Percentiles rank a stretch among this genome's conserved stretches.
Evolutionary conservation across 2,113 vertebrate genomes (phyloP).

Genomic region (Lophochroa leadbeateri): DNA sequence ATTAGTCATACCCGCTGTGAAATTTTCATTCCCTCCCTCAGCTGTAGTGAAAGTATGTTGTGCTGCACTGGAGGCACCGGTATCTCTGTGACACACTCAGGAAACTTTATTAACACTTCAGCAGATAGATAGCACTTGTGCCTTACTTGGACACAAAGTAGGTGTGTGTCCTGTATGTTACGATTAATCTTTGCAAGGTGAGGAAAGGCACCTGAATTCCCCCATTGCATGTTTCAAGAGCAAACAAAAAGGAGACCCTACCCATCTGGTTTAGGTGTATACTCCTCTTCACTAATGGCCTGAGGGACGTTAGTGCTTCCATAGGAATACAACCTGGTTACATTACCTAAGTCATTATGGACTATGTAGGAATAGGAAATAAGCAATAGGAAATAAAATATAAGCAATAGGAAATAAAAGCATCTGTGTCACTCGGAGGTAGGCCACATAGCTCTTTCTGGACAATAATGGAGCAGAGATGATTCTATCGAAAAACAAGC

Average conservation of each 20-base stretch:
- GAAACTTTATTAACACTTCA: not conserved
- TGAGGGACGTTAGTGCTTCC: not conserved
- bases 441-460: not conserved
- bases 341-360: not conserved
- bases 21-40: constrained; percentile 2
- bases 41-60: not conserved
- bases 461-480: not conserved
- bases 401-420: not conserved
- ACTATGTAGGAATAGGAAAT: not conserved
- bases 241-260: not conserved
- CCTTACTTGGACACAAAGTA: not conserved
- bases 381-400: not conserved
- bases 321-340: not conserved
- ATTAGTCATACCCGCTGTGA: not conserved
- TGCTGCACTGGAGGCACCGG: not conserved
- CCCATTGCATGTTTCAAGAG: not conserved
- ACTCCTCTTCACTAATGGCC: not conserved
- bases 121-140: not conserved
- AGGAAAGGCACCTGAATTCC: not conserved
- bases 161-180: not conserved
- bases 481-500: not conserved
- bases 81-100: not conserved
- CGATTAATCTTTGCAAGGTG: not conserved
- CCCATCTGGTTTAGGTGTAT: not conserved
- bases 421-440: not conserved